Conservation (phyloP, 2,797 vertebrate genomes). For the Manis javanica region DNA sequence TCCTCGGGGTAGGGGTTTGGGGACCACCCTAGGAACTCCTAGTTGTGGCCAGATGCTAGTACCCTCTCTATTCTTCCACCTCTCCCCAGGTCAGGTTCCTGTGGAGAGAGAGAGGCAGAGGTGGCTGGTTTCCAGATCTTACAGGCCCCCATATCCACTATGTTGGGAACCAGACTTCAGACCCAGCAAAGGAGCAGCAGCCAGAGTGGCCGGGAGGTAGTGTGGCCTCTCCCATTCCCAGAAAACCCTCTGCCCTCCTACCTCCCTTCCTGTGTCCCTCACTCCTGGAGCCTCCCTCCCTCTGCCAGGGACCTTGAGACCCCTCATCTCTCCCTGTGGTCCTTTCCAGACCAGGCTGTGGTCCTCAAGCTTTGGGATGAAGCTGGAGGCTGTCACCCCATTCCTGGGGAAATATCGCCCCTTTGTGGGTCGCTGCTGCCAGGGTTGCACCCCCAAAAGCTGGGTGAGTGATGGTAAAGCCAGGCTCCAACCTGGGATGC, state of each 20-base stretch:
- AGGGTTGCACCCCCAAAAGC: constrained; percentile 93
- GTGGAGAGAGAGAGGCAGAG: not conserved
- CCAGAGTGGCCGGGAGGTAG: constrained; percentile 64
- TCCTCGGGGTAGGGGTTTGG: not conserved
- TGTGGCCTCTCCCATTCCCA: not conserved
- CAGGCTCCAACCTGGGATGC: not conserved
- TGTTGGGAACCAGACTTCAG: constrained; percentile 33
- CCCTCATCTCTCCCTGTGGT: not conserved
- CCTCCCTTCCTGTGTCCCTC: not conserved
- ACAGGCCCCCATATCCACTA: not conserved
- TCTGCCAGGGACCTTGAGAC: not conserved
- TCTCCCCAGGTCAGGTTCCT: constrained; percentile 11
- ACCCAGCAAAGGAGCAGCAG: constrained; percentile 52
- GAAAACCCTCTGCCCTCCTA: not conserved
- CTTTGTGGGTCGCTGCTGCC: constrained; percentile 91
- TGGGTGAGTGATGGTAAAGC: constrained; percentile 88
- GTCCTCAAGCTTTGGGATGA: constrained; percentile 73
- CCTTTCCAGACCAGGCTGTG: constrained; percentile 71
- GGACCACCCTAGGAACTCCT: not conserved
- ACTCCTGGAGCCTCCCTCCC: not conserved
- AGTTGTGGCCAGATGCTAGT: not conserved
- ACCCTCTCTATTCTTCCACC: not conserved
- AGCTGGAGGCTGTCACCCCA: constrained; percentile 86
- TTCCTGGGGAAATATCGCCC: constrained; percentile 91
- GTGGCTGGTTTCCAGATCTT: not conserved